Percentiles rank a stretch among this genome's conserved stretches.
These are phyloP conservation scores for Notodonta dromedarius DNA, from an alignment of 2,888 invertebrate species.

Conservation along the genomic window DNA sequence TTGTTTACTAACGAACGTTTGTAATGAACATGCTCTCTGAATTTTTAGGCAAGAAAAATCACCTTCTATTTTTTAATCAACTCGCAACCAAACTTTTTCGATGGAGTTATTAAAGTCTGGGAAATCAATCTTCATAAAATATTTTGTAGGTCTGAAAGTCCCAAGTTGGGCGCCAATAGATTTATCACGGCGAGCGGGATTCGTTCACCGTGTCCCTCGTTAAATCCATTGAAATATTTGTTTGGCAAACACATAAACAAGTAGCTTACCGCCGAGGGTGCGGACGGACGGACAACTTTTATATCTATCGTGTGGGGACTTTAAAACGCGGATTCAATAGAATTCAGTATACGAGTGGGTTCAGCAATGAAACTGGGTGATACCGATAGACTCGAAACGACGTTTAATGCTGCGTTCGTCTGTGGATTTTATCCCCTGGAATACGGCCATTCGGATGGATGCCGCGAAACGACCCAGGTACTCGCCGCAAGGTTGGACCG, in stretches of 20 bases:
- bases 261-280: not conserved
- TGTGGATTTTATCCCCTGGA: not conserved
- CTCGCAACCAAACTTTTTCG: not conserved
- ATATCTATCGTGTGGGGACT: slow-evolving; percentile 20
- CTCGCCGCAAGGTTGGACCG: not conserved
- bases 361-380: slow-evolving; percentile 3
- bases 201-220: not conserved
- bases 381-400: not conserved
- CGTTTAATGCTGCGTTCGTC: slow-evolving; percentile 2
- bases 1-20: too few relatives aligned
- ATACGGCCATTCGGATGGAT: not conserved
- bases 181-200: not conserved
- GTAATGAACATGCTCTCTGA: not conserved
- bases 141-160: not conserved
- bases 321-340: slow-evolving; percentile 36
- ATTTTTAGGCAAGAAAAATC: not conserved
- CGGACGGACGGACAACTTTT: slow-evolving; percentile 18
- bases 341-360: slow-evolving; percentile 14
- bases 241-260: slow-evolving; percentile 15
- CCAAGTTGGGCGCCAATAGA: not conserved
- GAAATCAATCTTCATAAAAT: not conserved
- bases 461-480: not conserved
- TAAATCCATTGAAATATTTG: slow-evolving; percentile 4
- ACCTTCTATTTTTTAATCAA: not conserved
- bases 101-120: not conserved